Evolutionary conservation across 2,797 vertebrate species (phyloP), one percentile per base, ranked within the genome.

Genomic region (Cephalopachus bancanus): DNA sequence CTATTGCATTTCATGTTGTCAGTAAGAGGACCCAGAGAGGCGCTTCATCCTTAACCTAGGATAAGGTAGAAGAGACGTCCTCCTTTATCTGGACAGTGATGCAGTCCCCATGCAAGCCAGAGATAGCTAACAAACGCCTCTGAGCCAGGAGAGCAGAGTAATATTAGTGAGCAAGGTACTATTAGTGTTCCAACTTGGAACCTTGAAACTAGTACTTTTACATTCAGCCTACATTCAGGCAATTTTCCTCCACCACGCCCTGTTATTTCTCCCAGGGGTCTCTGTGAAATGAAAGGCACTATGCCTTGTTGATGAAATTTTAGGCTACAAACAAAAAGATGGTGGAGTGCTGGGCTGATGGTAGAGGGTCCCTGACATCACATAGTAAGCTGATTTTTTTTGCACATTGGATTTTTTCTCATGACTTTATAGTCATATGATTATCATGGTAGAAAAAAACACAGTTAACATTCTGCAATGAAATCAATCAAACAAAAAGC

Each of bases 231-330:
- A 67, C 85, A 37, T 19, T 78, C 69, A 60, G 19, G 37, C 30
- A 16, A 65, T 64, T 78, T 89, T 74, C 69, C 28, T 75, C 62
- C 1, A n/a, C 62, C 26, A 87, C 20, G 88, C 30, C 49, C 81
- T 92, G 4, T 83, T 28, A 86, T 89, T 97, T 97, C 44, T 16
- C 44, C 79, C 85, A 86, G 26, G 5, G n/a, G 33, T 64, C 30
- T 85, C 55, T 81, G 14, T 89, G 67, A 95, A 94, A 94, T 94
- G 80, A 91, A 92, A 96, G 79, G 24, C 59, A 95, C 96, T 89
- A 69, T 76, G 67, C 33, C 86, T 90, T 72, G 24, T n/a, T 92
- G 86, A 79, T 86, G 89, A 96, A 75, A 93, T 95, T 95, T 84
- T 55, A 81, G 67, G 20, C 19, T 91, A 33, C 28, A 74, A 84